phyloP scores from a whole-genome alignment of 2,113 vertebrate genomes.

The Nettapus auritus region DNA sequence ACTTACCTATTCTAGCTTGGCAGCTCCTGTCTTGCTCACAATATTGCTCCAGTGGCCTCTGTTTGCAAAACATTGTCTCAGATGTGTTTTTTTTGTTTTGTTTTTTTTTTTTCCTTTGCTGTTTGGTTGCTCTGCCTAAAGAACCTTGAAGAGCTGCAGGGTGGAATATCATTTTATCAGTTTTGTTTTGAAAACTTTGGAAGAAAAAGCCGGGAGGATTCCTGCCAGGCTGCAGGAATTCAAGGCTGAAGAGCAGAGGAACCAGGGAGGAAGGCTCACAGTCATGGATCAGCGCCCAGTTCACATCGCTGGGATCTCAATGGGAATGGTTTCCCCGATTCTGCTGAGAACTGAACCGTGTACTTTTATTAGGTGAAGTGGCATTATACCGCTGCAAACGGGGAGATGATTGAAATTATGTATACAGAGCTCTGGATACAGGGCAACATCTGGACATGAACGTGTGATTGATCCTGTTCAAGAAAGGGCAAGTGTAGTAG shows the following conservation, averaged over 20 bases:
- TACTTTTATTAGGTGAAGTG: neutral
- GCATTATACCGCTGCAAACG: neutral
- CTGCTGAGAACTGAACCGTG: neutral
- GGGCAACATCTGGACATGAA: neutral
- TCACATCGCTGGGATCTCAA: neutral
- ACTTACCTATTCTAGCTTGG: neutral
- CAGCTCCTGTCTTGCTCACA: neutral
- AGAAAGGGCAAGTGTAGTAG: neutral
- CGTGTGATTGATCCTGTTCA: neutral
- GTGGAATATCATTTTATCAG: neutral
- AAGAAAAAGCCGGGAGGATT: neutral
- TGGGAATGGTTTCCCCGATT: neutral
- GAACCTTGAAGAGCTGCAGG: constrained; percentile 19
- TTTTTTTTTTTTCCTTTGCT: neutral
- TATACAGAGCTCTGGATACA: neutral
- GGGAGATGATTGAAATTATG: neutral
- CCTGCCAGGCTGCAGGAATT: neutral
- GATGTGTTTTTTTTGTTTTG: neutral
- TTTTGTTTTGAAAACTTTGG: constrained; percentile 15
- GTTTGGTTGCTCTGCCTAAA: neutral
- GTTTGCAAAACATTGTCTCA: neutral
- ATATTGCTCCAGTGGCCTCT: neutral
- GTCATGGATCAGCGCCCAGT: neutral
- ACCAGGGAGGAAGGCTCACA: neutral
- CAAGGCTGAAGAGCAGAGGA: neutral